phyloP scores from a whole-genome alignment of 2,797 vertebrate genomes.

The Gadopsis bispinosus region DNA sequence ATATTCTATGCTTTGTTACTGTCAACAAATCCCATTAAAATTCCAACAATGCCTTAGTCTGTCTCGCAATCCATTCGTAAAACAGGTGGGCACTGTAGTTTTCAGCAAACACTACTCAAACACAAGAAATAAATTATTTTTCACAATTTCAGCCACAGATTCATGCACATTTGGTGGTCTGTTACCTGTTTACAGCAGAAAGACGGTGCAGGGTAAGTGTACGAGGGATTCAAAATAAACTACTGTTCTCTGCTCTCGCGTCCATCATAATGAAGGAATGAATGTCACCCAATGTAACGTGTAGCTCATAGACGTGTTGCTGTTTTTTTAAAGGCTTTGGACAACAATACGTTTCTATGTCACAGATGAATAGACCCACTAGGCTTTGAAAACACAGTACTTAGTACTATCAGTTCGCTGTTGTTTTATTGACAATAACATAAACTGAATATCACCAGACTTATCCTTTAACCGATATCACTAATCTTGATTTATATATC shows the following conservation, averaged over 20 bases:
- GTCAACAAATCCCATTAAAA: not conserved
- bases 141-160: not conserved
- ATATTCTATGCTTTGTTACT: not conserved
- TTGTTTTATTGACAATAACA: not conserved
- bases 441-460: not conserved
- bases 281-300: not conserved
- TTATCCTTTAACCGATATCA: not conserved
- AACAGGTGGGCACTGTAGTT: not conserved
- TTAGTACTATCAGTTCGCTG: not conserved
- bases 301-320: not conserved
- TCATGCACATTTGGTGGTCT: constrained; percentile 3
- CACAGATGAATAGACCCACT: not conserved
- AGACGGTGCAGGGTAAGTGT: not conserved
- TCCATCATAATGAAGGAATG: not conserved
- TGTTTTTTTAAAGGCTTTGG: not conserved
- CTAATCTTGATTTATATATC: not conserved
- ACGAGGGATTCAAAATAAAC: not conserved
- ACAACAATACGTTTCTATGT: not conserved
- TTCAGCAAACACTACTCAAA: not conserved
- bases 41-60: not conserved
- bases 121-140: not conserved
- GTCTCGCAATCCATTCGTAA: not conserved
- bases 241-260: not conserved
- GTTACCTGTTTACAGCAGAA: not conserved
- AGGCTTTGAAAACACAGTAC: not conserved